phyloP scores from a whole-genome alignment of 1,140 invertebrate species.

The Oryctes rhinoceros region DNA sequence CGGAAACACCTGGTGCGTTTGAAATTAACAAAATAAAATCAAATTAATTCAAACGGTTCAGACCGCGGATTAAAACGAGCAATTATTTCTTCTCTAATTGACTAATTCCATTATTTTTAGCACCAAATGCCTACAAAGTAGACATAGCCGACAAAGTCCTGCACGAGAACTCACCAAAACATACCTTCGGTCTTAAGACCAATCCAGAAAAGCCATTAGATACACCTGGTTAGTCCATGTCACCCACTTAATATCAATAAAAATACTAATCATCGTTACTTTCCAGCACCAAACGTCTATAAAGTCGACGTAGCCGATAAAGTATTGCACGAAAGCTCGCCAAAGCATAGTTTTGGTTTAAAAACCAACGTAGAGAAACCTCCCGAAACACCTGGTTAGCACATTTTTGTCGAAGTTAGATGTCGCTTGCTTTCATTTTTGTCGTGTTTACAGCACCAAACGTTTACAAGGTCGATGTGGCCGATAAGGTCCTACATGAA shows the following conservation, averaged over 20 bases:
- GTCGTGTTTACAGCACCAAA: constrained; percentile 66
- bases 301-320: constrained; percentile 52
- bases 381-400: constrained; percentile 68
- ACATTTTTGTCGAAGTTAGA: background rate
- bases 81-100: background rate
- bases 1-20: constrained; percentile 58
- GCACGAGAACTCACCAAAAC: constrained; percentile 58
- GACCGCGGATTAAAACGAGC: background rate
- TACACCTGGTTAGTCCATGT: constrained; percentile 44
- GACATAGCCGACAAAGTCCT: constrained; percentile 48
- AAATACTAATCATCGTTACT: background rate
- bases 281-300: constrained; percentile 57
- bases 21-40: background rate
- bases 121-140: constrained; percentile 56
- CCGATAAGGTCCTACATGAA: constrained; percentile 69
- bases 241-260: background rate
- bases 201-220: constrained; percentile 55
- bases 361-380: constrained; percentile 69
- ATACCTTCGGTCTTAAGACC: constrained; percentile 62
- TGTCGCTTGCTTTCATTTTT: background rate
- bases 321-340: constrained; percentile 55
- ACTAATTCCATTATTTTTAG: constrained; percentile 49
- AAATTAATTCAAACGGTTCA: no score
- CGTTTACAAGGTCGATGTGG: constrained; percentile 76
- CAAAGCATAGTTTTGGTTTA: constrained; percentile 67